Evolutionary conservation across 1,140 invertebrate species (phyloP), one percentile per base, ranked within the genome.

Genomic region (Polypedilum pembai): DNA sequence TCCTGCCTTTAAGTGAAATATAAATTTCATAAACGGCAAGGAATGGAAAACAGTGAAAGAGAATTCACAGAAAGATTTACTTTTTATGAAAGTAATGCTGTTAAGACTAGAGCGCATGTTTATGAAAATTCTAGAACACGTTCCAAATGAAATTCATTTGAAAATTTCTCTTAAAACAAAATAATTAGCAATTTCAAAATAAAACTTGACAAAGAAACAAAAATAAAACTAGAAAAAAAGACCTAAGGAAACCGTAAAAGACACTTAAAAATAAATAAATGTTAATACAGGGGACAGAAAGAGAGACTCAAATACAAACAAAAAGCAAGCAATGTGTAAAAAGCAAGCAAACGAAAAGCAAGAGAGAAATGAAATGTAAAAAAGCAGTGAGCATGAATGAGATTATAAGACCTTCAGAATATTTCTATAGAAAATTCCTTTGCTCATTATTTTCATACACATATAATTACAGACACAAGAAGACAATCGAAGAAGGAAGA

Each of bases 341-440:
- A 18, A 21, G 24, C 24, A 33, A 21, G 65, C 17, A 18, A 21
- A 20, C 15, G 20, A 21, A 69, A 20, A 69, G 17, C 17, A 7
- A 20, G 8, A 20, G 17, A 69, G 65, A 69, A 69, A 69, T 18
- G 45, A 56, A 56, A 56, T 56, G 45, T n/a, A 69, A 21, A 69
- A 69, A 69, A 69, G 65, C 45, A 56, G 45, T 56, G 12, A 56
- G 45, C 45, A 56, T 56, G 45, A 56, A 56, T 18, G 17, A 69
- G 65, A 69, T 69, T 69, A 69, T 69, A 69, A 69, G 65, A 69
- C 65, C 65, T 69, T 69, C 65, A 69, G 18, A 56, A 69, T 69
- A 20, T 69, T 69, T 18, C 8, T 18, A 69, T 69, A 8, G 17
- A 69, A 69, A 18, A n/a, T 18, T 69, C 65, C 18, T 18, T 18